A percentile compares a stretch with the other conserved stretches of the same genome.
Conservation (phyloP, 2,888 invertebrate genomes). For the Philereme vetulata region DNA sequence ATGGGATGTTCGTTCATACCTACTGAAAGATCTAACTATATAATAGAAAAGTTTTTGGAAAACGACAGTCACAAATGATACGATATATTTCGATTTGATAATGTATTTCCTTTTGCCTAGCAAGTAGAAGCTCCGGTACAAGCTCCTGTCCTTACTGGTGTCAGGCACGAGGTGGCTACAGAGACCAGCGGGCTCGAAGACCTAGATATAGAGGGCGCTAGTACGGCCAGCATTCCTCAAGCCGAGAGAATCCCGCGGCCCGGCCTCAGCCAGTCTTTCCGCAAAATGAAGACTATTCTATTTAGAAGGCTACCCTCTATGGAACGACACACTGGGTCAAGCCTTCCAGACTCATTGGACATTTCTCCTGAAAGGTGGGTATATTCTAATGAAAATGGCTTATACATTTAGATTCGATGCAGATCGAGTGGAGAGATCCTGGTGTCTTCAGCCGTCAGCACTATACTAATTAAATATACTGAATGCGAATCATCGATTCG, state of each 20-base stretch:
- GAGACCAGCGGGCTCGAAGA: slow-evolving; percentile 30
- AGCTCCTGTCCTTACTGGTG: slow-evolving; percentile 17
- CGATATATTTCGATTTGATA: too few relatives aligned
- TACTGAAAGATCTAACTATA: too few relatives aligned
- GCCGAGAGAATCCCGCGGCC: slow-evolving; percentile 59
- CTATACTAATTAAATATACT: too few relatives aligned
- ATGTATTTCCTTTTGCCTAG: slow-evolving; percentile 32
- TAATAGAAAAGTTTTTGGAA: too few relatives aligned
- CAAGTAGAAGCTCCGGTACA: slow-evolving; percentile 51
- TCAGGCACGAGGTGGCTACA: slow-evolving; percentile 29
- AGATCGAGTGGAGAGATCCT: too few relatives aligned
- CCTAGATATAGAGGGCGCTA: slow-evolving; percentile 33
- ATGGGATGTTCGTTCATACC: too few relatives aligned
- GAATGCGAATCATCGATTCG: too few relatives aligned
- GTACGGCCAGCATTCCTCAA: slow-evolving; percentile 29
- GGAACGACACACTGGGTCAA: slow-evolving; percentile 41
- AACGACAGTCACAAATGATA: too few relatives aligned
- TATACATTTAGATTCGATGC: neutral
- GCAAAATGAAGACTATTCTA: slow-evolving; percentile 58
- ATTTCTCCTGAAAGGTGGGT: slow-evolving; percentile 53
- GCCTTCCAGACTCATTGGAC: slow-evolving; percentile 48
- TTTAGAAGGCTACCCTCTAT: slow-evolving; percentile 47
- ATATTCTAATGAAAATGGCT: neutral
- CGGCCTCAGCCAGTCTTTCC: slow-evolving; percentile 58
- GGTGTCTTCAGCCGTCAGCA: too few relatives aligned